Base-by-base conservation (phyloP, 2,888 invertebrate species). In the Caenorhabditis japonica region DNA sequence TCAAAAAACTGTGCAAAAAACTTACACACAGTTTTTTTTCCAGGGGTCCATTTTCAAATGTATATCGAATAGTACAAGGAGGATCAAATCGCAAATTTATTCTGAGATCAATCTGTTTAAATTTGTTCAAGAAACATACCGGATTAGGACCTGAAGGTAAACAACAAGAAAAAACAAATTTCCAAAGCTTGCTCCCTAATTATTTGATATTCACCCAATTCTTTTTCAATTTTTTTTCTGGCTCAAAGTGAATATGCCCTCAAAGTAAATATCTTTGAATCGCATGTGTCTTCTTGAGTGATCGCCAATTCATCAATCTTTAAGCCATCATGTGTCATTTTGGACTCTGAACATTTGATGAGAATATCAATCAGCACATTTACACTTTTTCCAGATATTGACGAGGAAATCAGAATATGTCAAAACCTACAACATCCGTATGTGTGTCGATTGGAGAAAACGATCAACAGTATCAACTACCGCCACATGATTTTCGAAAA, bases 401-500 rank as follows among this genome's bases (percentile, higher is more conserved):
- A 97, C 91, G 90, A 97, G 88, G 97, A 97, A 90, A 91, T 97
- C 56, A 97, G 97, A 90, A 97, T 97, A 91, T 84, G 83, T 56
- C 96, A 97, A 90, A 95, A 96, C 94, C 90, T 99, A 85, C 97
- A 97, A 89, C 97, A 99, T 90, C 95, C 95, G 4, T 97, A 97
- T 90, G 97, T 99, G 84, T 97, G 97, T 83, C 97, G 97, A 90
- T 91, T 99, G 60, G 90, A 97, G 84, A 97, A 99, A 21, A 81
- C 81, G 21, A 84, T 86, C 44, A 74, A 68, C 17, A 81, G 82
- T 30, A 41, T 23, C 3, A 62, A 75, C 23, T 69, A 64, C 41
- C 34, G 56, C 7, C 80, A 82, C 41, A 64, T 80, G 49, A 79
- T 87, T 36, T 86, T 85, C 59, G 86, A 86, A 56, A 80, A 96